A percentile compares a stretch with the other conserved stretches of the same genome.
Evolutionary conservation across 1,140 invertebrate genomes (phyloP).

Genomic region (Diorhabda elongata): DNA sequence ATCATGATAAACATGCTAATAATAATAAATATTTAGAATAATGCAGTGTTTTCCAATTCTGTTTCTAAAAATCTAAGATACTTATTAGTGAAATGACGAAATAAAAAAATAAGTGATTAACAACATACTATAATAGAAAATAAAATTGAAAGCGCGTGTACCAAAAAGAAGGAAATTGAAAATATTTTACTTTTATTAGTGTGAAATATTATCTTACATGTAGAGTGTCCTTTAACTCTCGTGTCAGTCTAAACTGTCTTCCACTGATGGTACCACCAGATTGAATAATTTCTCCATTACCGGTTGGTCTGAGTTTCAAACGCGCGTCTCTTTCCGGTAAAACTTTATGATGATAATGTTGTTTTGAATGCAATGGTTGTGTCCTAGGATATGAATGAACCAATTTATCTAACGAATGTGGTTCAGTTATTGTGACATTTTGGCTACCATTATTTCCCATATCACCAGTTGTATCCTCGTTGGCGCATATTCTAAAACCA

Average conservation of each 20-base stretch:
- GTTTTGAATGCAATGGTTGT: slow-evolving; percentile 34
- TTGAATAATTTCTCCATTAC: slow-evolving; percentile 75
- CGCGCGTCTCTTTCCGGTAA: slow-evolving; percentile 58
- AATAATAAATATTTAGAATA: background rate
- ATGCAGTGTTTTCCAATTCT: too few relatives aligned
- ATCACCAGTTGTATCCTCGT: background rate
- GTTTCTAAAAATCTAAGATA: too few relatives aligned
- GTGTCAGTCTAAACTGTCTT: slow-evolving; percentile 22
- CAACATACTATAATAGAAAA: too few relatives aligned
- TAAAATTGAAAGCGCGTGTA: too few relatives aligned
- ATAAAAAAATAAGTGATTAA: too few relatives aligned
- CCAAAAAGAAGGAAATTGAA: too few relatives aligned
- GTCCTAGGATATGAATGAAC: slow-evolving; percentile 50
- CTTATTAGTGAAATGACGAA: too few relatives aligned
- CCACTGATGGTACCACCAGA: slow-evolving; percentile 74
- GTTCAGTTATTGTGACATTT: slow-evolving; percentile 32
- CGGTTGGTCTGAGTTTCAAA: slow-evolving; percentile 63
- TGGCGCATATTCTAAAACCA: background rate
- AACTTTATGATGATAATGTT: slow-evolving; percentile 56
- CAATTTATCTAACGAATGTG: slow-evolving; percentile 41
- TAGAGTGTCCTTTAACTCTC: background rate
- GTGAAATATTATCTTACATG: too few relatives aligned
- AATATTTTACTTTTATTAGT: too few relatives aligned
- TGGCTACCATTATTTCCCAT: slow-evolving; percentile 45
- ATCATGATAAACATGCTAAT: background rate